Base-by-base conservation (phyloP, 2,888 invertebrate genomes). In the Ephialtes manifestator region DNA sequence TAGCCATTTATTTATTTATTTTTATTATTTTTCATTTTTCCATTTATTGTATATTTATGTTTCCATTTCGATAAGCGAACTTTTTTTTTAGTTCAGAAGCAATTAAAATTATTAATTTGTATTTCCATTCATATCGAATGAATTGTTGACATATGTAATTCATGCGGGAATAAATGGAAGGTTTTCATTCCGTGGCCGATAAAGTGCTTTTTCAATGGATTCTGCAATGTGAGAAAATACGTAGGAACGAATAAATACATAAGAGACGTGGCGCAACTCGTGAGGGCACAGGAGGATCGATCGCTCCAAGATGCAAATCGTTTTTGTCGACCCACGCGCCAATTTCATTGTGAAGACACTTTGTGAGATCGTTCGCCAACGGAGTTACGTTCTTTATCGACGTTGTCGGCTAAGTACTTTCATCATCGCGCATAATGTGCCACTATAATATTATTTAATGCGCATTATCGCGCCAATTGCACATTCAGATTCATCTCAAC, bases 321-420 rank as follows among this genome's bases (percentile, higher is more conserved):
- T 81, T 85, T 81, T 65, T 67, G 46, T 78, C 81, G 77, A 18
- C 81, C 84, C 81, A 83, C 84, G 81, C 78, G 43, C 18, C 63
- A 71, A 67, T 81, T 86, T 75, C 70, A 74, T 82, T 74, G 71
- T 85, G 76, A 51, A 81, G 15, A 39, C 43, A 65, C 46, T 58
- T 43, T 51, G 55, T 48, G 58, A 70, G 78, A 65, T 46, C 48
- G 79, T 31, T 74, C 70, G 63, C n/a, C 53, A 65, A 15, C 43
- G 53, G 31, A 20, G 43, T 39, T 24, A 71, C n/a, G n/a, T 51
- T 43, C 24, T 58, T 43, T 28, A 55, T 58, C 58, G 58, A 55
- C 24, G 18, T 28, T 11, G 24, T 24, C n/a, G n/a, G 58, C 58
- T 28, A 24, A 58, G 43, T 58, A 43, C 53, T 20, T 24, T n/a